A percentile compares a stretch with the other conserved stretches of the same genome.
Evolutionary conservation across 2,113 vertebrate species (phyloP).

Genomic region (Hippocampus abdominalis): DNA sequence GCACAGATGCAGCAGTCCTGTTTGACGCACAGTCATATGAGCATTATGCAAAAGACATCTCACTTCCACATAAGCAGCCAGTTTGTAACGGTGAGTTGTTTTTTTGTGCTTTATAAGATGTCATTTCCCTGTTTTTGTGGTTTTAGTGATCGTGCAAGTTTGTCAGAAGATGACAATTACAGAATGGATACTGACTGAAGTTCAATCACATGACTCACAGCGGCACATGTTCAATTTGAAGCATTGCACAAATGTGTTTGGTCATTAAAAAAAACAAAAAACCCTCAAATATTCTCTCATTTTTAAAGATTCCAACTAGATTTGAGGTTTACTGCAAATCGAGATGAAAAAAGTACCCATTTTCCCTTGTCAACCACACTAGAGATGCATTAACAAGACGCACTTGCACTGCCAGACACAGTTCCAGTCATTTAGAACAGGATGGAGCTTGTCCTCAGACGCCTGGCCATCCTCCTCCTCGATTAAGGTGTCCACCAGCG

Average conservation of each 20-base stretch:
- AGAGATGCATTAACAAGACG: slow-evolving; percentile 37
- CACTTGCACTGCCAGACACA: slow-evolving; percentile 98
- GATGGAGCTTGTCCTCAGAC: slow-evolving; percentile 80
- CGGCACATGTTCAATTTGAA: background rate
- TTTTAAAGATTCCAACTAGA: background rate
- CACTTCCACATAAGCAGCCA: slow-evolving; percentile 3
- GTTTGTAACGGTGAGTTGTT: background rate
- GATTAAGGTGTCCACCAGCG: slow-evolving; percentile 80
- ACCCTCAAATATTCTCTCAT: background rate
- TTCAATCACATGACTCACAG: background rate
- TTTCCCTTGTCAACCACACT: background rate
- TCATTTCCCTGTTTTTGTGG: slow-evolving; percentile 26
- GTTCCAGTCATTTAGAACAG: slow-evolving; percentile 91
- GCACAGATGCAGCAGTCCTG: slow-evolving; percentile 92
- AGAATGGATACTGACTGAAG: background rate
- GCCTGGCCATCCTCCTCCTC: slow-evolving; percentile 81
- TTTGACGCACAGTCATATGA: slow-evolving; percentile 32
- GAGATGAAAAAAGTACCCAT: background rate
- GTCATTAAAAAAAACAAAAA: background rate
- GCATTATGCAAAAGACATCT: slow-evolving; percentile 26
- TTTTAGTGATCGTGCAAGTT: slow-evolving; percentile 1
- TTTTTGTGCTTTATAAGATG: slow-evolving; percentile 1
- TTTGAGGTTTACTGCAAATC: background rate
- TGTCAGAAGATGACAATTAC: slow-evolving; percentile 45
- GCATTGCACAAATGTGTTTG: background rate